Base-by-base conservation (phyloP, 2,888 invertebrate genomes). In the Drosophila birchii region DNA sequence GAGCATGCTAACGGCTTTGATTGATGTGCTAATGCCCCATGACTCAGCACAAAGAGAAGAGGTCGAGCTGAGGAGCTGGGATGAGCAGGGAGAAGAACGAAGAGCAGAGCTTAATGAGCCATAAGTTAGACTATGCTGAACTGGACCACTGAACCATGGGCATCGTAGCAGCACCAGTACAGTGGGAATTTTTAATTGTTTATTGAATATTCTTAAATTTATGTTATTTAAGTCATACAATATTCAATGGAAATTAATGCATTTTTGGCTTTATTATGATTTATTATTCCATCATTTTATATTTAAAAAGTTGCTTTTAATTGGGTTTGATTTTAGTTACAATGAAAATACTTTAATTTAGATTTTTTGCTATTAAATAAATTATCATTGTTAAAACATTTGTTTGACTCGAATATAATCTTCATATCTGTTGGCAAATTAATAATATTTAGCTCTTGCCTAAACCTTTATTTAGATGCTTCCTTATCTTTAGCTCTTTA, bases 21-120 rank as follows among this genome's bases (percentile, higher is more conserved):
- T 79, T 70, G 66, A 79, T 74, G 73, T 73, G 59, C 67, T 74
- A 59, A 74, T 68, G 49, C 18, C 41, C 32, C 60, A 63, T 79
- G 79, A 71, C 62, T 62, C 47, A 63, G 66, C 72, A 59, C 16
- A 38, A 34, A 51, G 20, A 43, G 49, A 51, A 26, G 20, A 23
- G 11, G 18, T 23, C 63, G 36, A 32, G 29, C 1, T 16, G 8
- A 64, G 39, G 20, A 16, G 36, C 18, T 8, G 23, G 14, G 20
- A 5, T 14, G 36, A 38, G 23, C 20, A n/a, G 16, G 20, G 11
- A 62, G 20, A 43, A 55, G 63, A 68, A 67, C 66, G 47, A 49
- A 53, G 34, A 51, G 51, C 20, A 16, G 23, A 36, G 36, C 51
- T 36, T 38, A 67, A 75, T 71, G 74, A 79, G 64, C 77, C 79